Percentiles rank a stretch among this genome's conserved stretches.
phyloP scores from a whole-genome alignment of 35 echinoderm and acorn worm genomes.

The Heliocidaris tuberculata region DNA sequence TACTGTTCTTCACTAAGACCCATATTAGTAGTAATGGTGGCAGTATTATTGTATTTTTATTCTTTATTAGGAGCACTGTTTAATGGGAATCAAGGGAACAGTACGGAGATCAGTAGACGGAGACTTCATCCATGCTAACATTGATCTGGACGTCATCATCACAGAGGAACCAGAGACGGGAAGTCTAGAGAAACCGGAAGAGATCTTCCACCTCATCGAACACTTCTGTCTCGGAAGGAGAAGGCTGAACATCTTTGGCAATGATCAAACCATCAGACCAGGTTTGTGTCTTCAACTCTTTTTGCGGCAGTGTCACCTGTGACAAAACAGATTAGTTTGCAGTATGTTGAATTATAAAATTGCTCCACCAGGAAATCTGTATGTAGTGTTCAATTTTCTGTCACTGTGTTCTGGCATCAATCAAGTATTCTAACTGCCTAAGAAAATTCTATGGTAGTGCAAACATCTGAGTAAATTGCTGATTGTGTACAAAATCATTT shows the following conservation, averaged over 20 bases:
- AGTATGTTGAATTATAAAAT: too few relatives aligned
- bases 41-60: not conserved
- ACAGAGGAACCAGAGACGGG: conserved; percentile 85
- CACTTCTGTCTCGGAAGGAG: conserved; percentile 93
- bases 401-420: too few relatives aligned
- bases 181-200: conserved; percentile 86
- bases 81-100: conserved; percentile 98
- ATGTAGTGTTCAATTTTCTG: too few relatives aligned
- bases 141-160: conserved; percentile 96
- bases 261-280: conserved; percentile 84
- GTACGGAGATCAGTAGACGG: conserved; percentile 88
- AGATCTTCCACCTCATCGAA: conserved; percentile 97
- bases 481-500: too few relatives aligned
- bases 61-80: conserved; percentile 77
- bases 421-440: too few relatives aligned
- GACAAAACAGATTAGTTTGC: not conserved
- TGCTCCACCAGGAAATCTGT: too few relatives aligned
- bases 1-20: not conserved
- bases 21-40: too few relatives aligned
- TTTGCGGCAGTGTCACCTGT: not conserved
- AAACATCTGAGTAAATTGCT: too few relatives aligned
- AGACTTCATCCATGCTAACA: conserved; percentile 96
- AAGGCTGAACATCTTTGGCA: conserved; percentile 84
- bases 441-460: too few relatives aligned
- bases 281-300: conserved; percentile 50